Conservation (phyloP, 1,140 invertebrate species). For the Ephestia elutella region DNA sequence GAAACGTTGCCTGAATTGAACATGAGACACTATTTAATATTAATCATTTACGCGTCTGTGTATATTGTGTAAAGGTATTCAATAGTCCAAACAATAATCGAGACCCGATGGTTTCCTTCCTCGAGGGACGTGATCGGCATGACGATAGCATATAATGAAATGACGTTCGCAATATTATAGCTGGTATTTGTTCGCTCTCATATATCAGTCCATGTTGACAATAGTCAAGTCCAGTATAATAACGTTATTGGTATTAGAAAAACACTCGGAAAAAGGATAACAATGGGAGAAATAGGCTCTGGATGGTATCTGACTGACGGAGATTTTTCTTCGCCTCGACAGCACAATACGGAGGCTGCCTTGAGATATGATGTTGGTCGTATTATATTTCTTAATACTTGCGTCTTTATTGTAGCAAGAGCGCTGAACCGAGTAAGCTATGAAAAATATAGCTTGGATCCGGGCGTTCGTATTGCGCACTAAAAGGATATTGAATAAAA, state of each 20-base stretch:
- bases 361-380: background rate
- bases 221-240: slow-evolving; percentile 5
- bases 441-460: background rate
- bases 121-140: slow-evolving; percentile 5
- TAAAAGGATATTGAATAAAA: slow-evolving; percentile 1
- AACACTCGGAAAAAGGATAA: no score
- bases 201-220: slow-evolving; percentile 2
- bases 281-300: background rate
- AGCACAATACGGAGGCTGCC: background rate
- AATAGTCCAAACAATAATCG: slow-evolving; percentile 10
- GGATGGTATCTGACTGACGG: background rate
- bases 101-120: slow-evolving; percentile 11
- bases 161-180: background rate
- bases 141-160: background rate
- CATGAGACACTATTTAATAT: background rate
- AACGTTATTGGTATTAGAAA: slow-evolving; percentile 5
- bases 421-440: background rate
- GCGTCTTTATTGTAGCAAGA: background rate
- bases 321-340: background rate
- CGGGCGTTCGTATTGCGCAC: background rate
- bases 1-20: background rate
- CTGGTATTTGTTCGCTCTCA: background rate
- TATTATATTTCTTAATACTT: background rate
- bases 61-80: slow-evolving; percentile 3
- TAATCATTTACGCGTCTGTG: background rate